Evolutionary conservation across 2,797 vertebrate species (phyloP), one percentile per base, ranked within the genome.

Genomic region (Falco cherrug): DNA sequence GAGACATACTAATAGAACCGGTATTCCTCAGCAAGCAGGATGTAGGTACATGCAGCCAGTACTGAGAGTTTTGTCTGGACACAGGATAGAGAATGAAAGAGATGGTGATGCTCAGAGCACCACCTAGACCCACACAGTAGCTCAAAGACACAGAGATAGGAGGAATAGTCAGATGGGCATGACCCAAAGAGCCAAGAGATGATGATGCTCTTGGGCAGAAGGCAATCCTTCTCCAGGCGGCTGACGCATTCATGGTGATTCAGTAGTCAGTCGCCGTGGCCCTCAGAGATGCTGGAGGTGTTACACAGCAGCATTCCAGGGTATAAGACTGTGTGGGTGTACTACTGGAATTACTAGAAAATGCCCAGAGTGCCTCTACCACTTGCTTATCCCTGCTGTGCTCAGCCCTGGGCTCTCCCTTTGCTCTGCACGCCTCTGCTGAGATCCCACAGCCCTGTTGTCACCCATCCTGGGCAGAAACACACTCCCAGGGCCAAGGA

Each of bases 1-100:
- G 69, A 35, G 26, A 33, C 0, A 0, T 48, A 41, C 31, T 15
- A 53, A 18, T 0, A 43, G 35, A 10, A 35, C 22, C 25, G 13
- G 5, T 74, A 16, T n/a, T 82, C 48, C 69, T 87, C 33, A 51
- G 37, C 60, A 45, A 84, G 71, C 16, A 69, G 14, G 54, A 9
- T 9, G 18, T 19, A 0, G 4, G 33, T 59, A 69, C n/a, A 33
- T 65, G 17, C 28, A 69, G 54, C 8, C 51, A 65, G 31, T 16
- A 70, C 25, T 1, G 12, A 61, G 28, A 59, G 17, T 45, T 88
- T 37, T 69, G 18, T 43, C 60, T 65, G 37, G 37, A 15, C 0
- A 10, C n/a, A 35, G 43, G 65, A 87, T 2, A 54, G 9, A 65
- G 41, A 65, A 83, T 0, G 4, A 51, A 84, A 48, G 19, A 17